phyloP scores from a whole-genome alignment of 2,888 invertebrate species.

The Scaptomyza polygonia region DNA sequence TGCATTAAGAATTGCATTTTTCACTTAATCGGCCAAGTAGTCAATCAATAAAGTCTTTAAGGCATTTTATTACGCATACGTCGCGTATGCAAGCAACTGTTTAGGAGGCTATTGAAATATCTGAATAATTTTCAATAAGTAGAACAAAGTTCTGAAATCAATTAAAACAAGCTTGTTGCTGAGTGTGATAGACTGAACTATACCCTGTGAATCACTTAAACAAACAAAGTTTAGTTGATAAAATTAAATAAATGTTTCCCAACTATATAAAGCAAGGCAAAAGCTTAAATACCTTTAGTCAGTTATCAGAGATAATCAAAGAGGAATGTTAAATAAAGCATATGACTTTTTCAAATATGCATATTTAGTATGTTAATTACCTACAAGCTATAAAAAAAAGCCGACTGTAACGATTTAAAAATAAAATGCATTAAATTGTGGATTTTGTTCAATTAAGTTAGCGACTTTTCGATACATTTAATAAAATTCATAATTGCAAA shows the following conservation, averaged over 20 bases:
- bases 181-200: not conserved
- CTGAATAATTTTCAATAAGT: slow-evolving; percentile 30
- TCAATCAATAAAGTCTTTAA: slow-evolving; percentile 30
- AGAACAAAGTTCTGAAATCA: slow-evolving; percentile 15
- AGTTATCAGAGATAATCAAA: too few species aligned
- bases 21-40: slow-evolving; percentile 24
- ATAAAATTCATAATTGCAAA: slow-evolving; percentile 6
- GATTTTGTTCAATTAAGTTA: slow-evolving; percentile 12
- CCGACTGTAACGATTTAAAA: slow-evolving; percentile 1
- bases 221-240: not conserved
- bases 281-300: too few species aligned
- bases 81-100: slow-evolving; percentile 26
- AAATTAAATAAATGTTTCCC: too few species aligned
- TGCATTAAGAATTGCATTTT: slow-evolving; percentile 21
- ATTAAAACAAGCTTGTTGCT: slow-evolving; percentile 5
- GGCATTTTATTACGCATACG: slow-evolving; percentile 55
- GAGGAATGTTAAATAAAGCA: not conserved
- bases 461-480: slow-evolving; percentile 12
- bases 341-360: not conserved
- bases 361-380: slow-evolving; percentile 23
- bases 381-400: not conserved
- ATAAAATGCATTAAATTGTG: not conserved
- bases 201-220: slow-evolving; percentile 1
- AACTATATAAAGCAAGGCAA: too few species aligned
- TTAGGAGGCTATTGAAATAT: slow-evolving; percentile 13